Base-by-base conservation (phyloP, 2,113 vertebrate genomes). In the Anarrhichthys ocellatus region DNA sequence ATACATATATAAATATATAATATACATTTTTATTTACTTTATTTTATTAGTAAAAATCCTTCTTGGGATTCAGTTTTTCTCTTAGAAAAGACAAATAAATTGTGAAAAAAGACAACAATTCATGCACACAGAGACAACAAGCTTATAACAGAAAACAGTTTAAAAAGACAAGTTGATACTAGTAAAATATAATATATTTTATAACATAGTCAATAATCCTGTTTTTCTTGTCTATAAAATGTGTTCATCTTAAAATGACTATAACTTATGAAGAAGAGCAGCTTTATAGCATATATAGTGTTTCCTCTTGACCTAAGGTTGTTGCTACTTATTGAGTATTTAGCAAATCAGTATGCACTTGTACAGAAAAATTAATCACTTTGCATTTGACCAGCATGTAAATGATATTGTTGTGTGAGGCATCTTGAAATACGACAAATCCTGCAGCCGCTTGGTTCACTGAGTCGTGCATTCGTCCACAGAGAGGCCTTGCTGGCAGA, bases 401-500 rank as follows among this genome's bases (percentile, higher is more conserved):
- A 50, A 65, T 10, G 22, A 3, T 27, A 56, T 22, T 66, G 2
- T 32, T 76, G 9, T 13, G 2, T 69, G 1, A 48, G 38, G 13
- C 29, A 59, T 59, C 32, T 46, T 78, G 27, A 61, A 15, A 32
- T 42, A 7, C 42, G 36, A 76, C 9, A 42, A 59, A n/a, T n/a
- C 18, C 13, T 56, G 74, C 24, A 59, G 38, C 3, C 0, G 0
- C 15, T 61, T 66, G 14, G 48, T 48, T 10, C 9, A 67, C 13
- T 42, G 46, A 56, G 2, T 48, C 40, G 59, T 36, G 36, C 13
- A 72, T 73, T 87, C 77, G 62, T 91, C 81, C 86, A 56, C 95
- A 99, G 98, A 94, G 98, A 99, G 91, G 98, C 98, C 0, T 91
- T 99, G 91, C 95, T 99, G 85, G 98, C 98, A 0, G 98, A 99